Evolutionary conservation across 2,113 vertebrate species (phyloP).

Genomic region (Takifugu bimaculatus): DNA sequence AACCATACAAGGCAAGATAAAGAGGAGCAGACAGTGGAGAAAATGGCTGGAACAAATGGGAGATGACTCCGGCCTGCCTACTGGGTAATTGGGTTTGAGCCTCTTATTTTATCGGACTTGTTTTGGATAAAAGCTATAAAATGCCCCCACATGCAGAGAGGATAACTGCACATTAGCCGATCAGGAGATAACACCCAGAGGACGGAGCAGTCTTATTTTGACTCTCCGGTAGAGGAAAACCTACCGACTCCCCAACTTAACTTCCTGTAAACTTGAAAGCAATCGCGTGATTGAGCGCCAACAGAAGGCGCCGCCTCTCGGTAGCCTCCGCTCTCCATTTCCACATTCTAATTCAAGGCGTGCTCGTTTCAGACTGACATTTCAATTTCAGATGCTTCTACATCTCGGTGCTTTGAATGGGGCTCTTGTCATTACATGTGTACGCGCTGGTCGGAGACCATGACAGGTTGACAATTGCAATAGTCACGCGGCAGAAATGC

Average conservation of each 20-base stretch:
- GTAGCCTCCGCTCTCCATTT: constrained; percentile 34
- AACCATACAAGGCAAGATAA: constrained; percentile 60
- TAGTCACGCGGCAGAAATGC: constrained; percentile 38
- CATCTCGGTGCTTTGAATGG: constrained; percentile 51
- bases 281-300: constrained; percentile 15
- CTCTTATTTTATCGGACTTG: constrained; percentile 57
- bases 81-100: constrained; percentile 66
- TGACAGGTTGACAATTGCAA: constrained; percentile 46
- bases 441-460: constrained; percentile 20
- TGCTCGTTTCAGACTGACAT: constrained; percentile 63
- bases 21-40: constrained; percentile 32
- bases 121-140: constrained; percentile 55
- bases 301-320: constrained; percentile 30
- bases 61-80: constrained; percentile 52
- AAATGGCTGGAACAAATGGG: constrained; percentile 55
- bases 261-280: no score
- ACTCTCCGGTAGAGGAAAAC: constrained; percentile 9
- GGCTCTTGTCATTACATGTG: constrained; percentile 54
- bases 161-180: constrained; percentile 28
- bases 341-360: constrained; percentile 52
- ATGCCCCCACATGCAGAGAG: constrained; percentile 18
- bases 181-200: constrained; percentile 21
- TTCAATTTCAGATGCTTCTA: constrained; percentile 62
- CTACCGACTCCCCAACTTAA: background rate
- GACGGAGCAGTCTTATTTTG: constrained; percentile 19